Evolutionary conservation across 2,113 vertebrate species (phyloP), one percentile per base, ranked within the genome.

Genomic region (Erythrocebus patas): DNA sequence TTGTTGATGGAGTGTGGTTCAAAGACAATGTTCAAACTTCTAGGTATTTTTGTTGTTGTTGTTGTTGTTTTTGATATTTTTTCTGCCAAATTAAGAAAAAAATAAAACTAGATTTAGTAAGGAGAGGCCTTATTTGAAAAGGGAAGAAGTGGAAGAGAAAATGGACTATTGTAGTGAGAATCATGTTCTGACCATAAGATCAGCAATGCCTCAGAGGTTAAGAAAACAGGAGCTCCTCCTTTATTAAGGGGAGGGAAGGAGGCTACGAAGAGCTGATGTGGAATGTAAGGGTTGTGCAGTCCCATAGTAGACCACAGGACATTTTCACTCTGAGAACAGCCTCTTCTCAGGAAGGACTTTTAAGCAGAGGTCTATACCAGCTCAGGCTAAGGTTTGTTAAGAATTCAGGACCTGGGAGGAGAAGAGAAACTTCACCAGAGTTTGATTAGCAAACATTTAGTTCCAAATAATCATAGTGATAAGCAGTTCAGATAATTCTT

Each of bases 401-500:
- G 45, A 91, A 70, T 52, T 23, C 59, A 52, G 13, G 23, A 8
- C 22, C n/a, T 38, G 5, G 5, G 1, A 30, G 48, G 73, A 70
- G 52, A 20, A 35, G 6, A 75, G 7, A 70, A 81, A 43, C 0
- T 75, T 27, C 89, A 40, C 27, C 4, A 18, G 89, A 82, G 22
- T 64, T 82, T 78, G 4, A 61, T 64, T 50, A 72, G 32, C 14
- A 93, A 88, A 70, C 22, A 87, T 70, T 89, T 91, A 92, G 2
- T 35, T 79, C 35, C 3, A 59, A 6, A 13, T 45, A 57, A 81
- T 85, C 35, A 76, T 12, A 14, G 3, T 6, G 10, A n/a, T 38
- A 91, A 93, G 14, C 12, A 86, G 55, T 68, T 91, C 5, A 76
- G n/a, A 8, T 64, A 85, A 64, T 75, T 88, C 45, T 92, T 84